phyloP scores from a whole-genome alignment of 2,113 vertebrate genomes.

The Rhagologus leucostigma region DNA sequence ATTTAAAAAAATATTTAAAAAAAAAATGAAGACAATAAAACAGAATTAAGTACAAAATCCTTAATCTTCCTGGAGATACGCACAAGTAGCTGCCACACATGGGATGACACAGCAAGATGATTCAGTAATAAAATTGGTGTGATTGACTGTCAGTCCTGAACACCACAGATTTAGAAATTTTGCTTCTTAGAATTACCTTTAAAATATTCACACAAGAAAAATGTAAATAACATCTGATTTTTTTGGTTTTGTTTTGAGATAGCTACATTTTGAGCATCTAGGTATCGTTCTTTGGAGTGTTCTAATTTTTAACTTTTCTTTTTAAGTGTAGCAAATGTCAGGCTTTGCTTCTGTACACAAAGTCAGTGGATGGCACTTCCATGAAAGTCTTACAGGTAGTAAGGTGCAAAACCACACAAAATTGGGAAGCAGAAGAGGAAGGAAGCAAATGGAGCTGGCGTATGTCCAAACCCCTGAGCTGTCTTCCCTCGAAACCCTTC shows the following conservation, averaged over 20 bases:
- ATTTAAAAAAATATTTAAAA: no score
- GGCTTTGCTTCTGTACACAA: not conserved
- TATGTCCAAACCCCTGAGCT: not conserved
- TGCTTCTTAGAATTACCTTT: not conserved
- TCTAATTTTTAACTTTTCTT: not conserved
- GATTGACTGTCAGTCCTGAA: not conserved
- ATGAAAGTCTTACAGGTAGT: not conserved
- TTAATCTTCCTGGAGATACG: not conserved
- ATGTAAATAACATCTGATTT: not conserved
- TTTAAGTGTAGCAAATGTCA: not conserved
- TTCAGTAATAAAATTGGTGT: not conserved
- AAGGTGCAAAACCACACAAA: not conserved
- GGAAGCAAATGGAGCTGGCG: not conserved
- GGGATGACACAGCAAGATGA: not conserved
- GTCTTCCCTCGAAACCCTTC: not conserved
- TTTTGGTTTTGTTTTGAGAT: not conserved
- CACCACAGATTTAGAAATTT: not conserved
- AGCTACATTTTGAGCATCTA: not conserved
- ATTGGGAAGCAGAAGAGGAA: not conserved
- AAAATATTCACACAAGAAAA: not conserved
- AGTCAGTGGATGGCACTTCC: not conserved
- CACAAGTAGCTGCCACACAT: not conserved
- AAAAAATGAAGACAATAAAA: not conserved
- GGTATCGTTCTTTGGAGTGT: not conserved
- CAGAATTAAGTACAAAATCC: not conserved